These are phyloP conservation scores for Toxotes jaculatrix DNA, from an alignment of 2,113 vertebrate species.

Conservation along the genomic window DNA sequence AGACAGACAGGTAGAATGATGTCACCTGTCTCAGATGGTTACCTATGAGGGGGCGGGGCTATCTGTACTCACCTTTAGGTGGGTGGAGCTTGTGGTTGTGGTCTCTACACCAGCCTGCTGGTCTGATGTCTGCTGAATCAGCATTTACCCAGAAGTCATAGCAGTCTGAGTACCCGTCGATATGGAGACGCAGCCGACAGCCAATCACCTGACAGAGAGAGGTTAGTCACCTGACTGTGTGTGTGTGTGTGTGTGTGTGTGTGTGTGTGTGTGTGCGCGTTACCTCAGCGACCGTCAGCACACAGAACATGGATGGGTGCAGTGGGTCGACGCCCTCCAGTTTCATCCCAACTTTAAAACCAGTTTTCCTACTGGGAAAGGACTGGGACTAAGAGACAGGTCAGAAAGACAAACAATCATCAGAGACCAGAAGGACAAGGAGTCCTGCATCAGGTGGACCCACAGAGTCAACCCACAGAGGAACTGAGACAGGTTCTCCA, in stretches of 20 bases:
- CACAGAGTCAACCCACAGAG: no score
- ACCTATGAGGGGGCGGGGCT: background rate
- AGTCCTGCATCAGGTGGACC: no score
- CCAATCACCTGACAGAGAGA: slow-evolving; percentile 79
- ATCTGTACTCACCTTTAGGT: slow-evolving; percentile 79
- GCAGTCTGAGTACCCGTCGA: slow-evolving; percentile 84
- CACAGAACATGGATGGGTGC: slow-evolving; percentile 85
- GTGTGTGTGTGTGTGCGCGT: slow-evolving; percentile 13
- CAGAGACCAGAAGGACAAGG: no score
- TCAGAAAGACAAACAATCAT: background rate
- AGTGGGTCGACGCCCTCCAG: slow-evolving; percentile 83
- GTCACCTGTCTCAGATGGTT: background rate
- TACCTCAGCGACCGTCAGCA: slow-evolving; percentile 85
- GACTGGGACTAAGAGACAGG: slow-evolving; percentile 75
- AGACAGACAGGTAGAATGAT: slow-evolving; percentile 14
- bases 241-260: slow-evolving; percentile 19
- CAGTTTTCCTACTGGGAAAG: slow-evolving; percentile 68
- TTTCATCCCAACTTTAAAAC: slow-evolving; percentile 84
- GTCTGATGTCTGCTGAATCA: slow-evolving; percentile 80
- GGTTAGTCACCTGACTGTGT: background rate
- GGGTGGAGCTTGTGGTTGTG: slow-evolving; percentile 82
- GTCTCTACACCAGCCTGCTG: slow-evolving; percentile 80
- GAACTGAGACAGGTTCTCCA: no score
- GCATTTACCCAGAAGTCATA: slow-evolving; percentile 87
- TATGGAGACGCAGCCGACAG: slow-evolving; percentile 83